These are phyloP conservation scores for Pseudonaja textilis DNA, from an alignment of 2,113 vertebrate species.

Conservation along the genomic window DNA sequence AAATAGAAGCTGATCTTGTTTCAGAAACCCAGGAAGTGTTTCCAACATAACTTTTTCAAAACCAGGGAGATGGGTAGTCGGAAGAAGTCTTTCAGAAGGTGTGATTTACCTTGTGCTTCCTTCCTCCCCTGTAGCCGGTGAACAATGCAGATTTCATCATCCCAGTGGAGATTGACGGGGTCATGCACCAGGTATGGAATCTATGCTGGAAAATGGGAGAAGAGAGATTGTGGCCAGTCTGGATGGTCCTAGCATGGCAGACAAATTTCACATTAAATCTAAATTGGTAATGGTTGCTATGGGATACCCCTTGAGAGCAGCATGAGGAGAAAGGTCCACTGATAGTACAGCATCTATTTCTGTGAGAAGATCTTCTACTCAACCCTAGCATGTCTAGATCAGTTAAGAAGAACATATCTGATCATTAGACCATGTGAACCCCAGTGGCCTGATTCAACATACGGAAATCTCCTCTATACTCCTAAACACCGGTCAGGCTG, in stretches of 20 bases:
- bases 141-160: conserved; percentile 94
- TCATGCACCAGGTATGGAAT: conserved; percentile 83
- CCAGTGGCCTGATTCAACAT: not conserved
- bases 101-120: not conserved
- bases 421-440: not conserved
- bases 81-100: not conserved
- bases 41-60: not conserved
- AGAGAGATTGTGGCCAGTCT: conserved; percentile 3
- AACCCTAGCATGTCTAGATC: not conserved
- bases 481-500: not conserved
- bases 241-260: not conserved
- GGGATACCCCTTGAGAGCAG: not conserved
- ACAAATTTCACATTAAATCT: not conserved
- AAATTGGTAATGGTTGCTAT: not conserved
- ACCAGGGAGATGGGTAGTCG: not conserved
- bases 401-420: not conserved
- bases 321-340: not conserved
- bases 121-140: conserved; percentile 75
- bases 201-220: not conserved
- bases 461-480: not conserved
- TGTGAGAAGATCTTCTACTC: not conserved
- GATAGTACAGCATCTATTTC: not conserved
- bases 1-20: not conserved
- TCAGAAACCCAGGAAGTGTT: not conserved
- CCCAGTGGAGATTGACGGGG: conserved; percentile 91